Evolutionary conservation across 2,888 invertebrate species (phyloP), one percentile per base, ranked within the genome.

Genomic region (Metopia argyrocephala): DNA sequence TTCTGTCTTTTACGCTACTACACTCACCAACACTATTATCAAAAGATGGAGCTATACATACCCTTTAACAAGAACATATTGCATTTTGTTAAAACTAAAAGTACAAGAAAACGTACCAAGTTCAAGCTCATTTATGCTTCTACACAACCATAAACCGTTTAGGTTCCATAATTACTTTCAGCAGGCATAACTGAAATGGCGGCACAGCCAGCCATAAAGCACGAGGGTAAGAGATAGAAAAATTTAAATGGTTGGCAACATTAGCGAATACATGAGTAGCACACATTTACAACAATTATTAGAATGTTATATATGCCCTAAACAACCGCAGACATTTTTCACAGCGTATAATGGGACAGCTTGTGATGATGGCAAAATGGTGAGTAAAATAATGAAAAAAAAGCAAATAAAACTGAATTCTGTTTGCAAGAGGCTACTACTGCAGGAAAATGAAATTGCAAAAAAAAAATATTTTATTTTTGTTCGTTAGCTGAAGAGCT

Each of bases 251-350:
- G 59, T 52, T 52, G 69, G 52, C 69, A 70, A 59, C 74, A 78
- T 70, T 61, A 66, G 65, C 50, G 74, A 74, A 75, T 75, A n/a
- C n/a, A n/a, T n/a, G n/a, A n/a, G 70, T 75, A 70, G 75, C 74
- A 75, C 81, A 15, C 38, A 81, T 78, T 78, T 80, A 75, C 79
- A 57, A 76, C 74, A 76, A 82, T 74, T 74, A 79, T 79, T 56
- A 70, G 74, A 70, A 82, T 56, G 64, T 48, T 65, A 61, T 76
- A 61, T 61, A 65, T 38, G 31, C 52, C 20, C 50, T 20, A 59
- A 18, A 69, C 65, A 81, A 78, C 80, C 76, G 76, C 80, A 81
- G 71, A 81, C 69, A 76, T 68, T 66, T 64, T 48, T 21, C 38
- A 27, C 31, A 9, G 56, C 12, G 38, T 9, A 25, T 27, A 25